phyloP scores from a whole-genome alignment of 1,140 invertebrate genomes.

The Rhagoletis pomonella region DNA sequence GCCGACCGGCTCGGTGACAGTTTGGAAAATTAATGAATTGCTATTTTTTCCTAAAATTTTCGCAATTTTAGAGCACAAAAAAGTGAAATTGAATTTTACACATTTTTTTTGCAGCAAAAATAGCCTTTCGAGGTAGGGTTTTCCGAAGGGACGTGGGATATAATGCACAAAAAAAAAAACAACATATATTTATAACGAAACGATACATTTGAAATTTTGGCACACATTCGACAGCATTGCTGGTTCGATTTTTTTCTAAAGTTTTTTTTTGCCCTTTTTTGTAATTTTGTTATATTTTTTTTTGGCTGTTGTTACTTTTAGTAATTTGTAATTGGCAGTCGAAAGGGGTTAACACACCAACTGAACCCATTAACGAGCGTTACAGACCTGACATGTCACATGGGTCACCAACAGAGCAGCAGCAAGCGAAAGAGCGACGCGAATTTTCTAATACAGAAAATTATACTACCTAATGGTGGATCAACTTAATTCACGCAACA shows the following conservation, averaged over 20 bases:
- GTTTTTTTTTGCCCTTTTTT: not conserved
- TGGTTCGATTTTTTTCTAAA: slow-evolving; percentile 10
- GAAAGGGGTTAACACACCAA: slow-evolving; percentile 69
- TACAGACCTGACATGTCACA: slow-evolving; percentile 63
- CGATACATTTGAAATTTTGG: slow-evolving; percentile 52
- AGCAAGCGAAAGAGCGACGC: too few species aligned
- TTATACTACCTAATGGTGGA: not conserved
- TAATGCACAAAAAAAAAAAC: not conserved
- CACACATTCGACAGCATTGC: slow-evolving; percentile 8
- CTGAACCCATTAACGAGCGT: slow-evolving; percentile 73
- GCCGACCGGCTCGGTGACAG: slow-evolving; percentile 8
- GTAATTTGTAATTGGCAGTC: slow-evolving; percentile 44
- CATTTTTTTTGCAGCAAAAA: slow-evolving; percentile 54
- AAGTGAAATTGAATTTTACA: slow-evolving; percentile 64
- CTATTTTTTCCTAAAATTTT: slow-evolving; percentile 62
- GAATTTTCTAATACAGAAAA: not conserved
- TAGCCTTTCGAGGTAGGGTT: not conserved
- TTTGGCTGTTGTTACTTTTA: slow-evolving; percentile 20
- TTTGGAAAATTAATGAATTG: slow-evolving; percentile 72
- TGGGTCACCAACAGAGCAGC: slow-evolving; percentile 64
- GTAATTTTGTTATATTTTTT: not conserved
- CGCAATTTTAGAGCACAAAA: slow-evolving; percentile 70
- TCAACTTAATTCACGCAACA: not conserved
- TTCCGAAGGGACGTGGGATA: too few species aligned
- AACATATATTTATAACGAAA: slow-evolving; percentile 10